phyloP scores from a whole-genome alignment of 1,140 invertebrate species.

The Aphaenogaster rudis region DNA sequence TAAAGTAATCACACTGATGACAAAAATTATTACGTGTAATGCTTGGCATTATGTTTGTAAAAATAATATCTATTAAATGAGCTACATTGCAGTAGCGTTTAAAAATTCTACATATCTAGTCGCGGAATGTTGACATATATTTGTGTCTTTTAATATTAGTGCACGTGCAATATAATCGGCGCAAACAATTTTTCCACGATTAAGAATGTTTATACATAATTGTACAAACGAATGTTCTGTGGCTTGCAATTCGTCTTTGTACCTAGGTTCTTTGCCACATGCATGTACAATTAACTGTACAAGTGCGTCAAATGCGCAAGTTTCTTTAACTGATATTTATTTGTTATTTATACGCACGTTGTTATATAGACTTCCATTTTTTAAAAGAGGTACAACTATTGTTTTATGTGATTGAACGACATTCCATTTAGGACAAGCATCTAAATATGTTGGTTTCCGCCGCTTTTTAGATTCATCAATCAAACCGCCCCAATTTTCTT shows the following conservation, averaged over 20 bases:
- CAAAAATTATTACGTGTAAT: background rate
- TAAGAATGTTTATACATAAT: background rate
- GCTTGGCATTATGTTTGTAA: background rate
- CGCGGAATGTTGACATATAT: background rate
- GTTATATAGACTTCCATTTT: background rate
- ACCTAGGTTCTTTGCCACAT: background rate
- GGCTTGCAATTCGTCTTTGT: background rate
- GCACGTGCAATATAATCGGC: constrained; percentile 7
- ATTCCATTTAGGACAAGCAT: constrained; percentile 4
- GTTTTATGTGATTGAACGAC: background rate
- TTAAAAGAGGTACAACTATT: background rate
- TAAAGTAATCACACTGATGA: background rate
- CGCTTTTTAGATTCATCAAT: background rate
- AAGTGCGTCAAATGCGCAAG: background rate
- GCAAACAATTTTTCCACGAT: background rate
- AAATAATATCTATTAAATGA: constrained; percentile 10
- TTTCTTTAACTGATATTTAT: constrained; percentile 8
- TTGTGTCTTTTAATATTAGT: background rate
- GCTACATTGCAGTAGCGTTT: constrained; percentile 1
- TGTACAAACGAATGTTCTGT: background rate
- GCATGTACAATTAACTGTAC: background rate
- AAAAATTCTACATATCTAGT: background rate
- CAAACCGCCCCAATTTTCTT: background rate
- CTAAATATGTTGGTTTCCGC: constrained; percentile 2
- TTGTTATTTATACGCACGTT: background rate